phyloP scores from a whole-genome alignment of 2,113 vertebrate genomes.

The Madoqua kirkii region DNA sequence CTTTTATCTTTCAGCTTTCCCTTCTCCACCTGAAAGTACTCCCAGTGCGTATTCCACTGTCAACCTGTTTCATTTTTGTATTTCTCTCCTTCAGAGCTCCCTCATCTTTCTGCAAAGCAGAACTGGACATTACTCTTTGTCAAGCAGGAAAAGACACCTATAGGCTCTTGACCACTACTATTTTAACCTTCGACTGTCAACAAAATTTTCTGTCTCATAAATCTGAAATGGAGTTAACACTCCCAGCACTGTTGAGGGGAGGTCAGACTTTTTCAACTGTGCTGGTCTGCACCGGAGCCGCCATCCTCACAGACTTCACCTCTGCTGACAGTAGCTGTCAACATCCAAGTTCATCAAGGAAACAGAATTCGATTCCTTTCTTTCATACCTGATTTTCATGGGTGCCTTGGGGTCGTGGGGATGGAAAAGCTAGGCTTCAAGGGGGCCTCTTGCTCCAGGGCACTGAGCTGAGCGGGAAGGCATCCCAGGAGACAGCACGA shows the following conservation, averaged over 20 bases:
- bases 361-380: neutral
- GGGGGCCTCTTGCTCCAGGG: neutral
- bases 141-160: conserved; percentile 3
- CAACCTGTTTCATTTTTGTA: neutral
- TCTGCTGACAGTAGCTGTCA: neutral
- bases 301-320: neutral
- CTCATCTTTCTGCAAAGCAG: neutral
- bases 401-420: neutral
- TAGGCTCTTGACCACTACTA: neutral
- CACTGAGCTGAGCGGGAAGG: neutral
- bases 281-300: neutral
- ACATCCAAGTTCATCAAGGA: neutral
- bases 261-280: neutral
- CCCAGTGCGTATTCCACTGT: neutral
- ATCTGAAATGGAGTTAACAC: neutral
- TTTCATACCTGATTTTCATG: neutral
- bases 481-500: neutral
- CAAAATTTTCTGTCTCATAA: neutral
- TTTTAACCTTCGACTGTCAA: neutral
- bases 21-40: neutral
- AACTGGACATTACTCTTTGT: neutral
- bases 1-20: neutral
- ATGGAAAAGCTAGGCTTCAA: neutral
- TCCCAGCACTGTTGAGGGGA: neutral
- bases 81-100: neutral